Evolutionary conservation across 1,140 invertebrate species (phyloP).

Genomic region (Harpegnathos saltator): DNA sequence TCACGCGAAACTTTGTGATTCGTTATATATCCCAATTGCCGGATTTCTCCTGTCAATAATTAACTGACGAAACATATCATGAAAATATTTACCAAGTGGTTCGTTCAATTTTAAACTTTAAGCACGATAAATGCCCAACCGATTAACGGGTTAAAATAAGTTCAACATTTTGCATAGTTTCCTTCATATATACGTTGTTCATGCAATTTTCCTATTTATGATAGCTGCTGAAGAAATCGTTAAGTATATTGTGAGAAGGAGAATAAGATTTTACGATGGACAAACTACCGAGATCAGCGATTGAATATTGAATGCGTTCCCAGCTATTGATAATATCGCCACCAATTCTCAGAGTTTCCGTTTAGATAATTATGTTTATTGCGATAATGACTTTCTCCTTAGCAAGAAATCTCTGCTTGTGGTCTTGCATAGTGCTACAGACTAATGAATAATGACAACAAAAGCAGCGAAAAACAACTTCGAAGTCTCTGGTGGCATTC

Average conservation of each 20-base stretch:
- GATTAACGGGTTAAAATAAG: too few species aligned
- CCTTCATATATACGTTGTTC: not conserved
- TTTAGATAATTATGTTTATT: conserved; percentile 42
- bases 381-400: conserved; percentile 17
- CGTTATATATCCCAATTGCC: not conserved
- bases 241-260: not conserved
- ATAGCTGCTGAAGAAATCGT: conserved; percentile 9
- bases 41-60: not conserved
- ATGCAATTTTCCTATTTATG: conserved; percentile 26
- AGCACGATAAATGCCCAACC: not conserved
- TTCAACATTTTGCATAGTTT: not conserved
- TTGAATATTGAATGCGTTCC: too few species aligned
- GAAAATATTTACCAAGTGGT: not conserved
- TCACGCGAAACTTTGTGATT: not conserved
- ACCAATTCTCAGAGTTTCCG: not conserved
- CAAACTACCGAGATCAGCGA: too few species aligned
- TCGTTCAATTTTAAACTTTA: not conserved
- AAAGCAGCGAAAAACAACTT: not conserved
- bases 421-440: not conserved
- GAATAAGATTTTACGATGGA: not conserved
- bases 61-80: not conserved
- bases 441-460: too few species aligned
- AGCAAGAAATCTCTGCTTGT: conserved; percentile 42
- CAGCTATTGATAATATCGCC: not conserved
- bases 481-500: not conserved